A percentile compares a stretch with the other conserved stretches of the same genome.
These are phyloP conservation scores for Eupithecia dodoneata DNA, from an alignment of 2,888 invertebrate genomes.

Conservation along the genomic window DNA sequence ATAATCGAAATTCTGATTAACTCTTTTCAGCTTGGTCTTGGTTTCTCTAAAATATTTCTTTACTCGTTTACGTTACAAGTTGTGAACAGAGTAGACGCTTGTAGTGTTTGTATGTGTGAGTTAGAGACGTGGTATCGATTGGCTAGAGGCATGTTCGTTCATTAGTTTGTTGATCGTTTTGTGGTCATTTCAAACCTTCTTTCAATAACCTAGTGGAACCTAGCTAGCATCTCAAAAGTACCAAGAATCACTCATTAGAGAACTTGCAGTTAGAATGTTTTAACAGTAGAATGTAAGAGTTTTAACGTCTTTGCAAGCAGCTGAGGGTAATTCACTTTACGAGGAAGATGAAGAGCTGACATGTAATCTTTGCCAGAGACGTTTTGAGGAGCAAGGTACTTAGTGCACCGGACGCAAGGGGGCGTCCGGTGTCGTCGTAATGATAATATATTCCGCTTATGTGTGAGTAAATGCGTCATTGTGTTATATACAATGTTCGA, in stretches of 20 bases:
- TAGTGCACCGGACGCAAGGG: slow-evolving; percentile 71
- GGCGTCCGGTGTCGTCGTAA: slow-evolving; percentile 75
- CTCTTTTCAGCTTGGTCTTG: slow-evolving; percentile 85
- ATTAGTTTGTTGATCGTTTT: slow-evolving; percentile 52
- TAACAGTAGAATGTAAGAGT: slow-evolving; percentile 75
- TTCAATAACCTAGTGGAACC: slow-evolving; percentile 34
- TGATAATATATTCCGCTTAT: slow-evolving; percentile 77
- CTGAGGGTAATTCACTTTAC: slow-evolving; percentile 86
- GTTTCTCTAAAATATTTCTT: slow-evolving; percentile 73
- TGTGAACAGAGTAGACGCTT: slow-evolving; percentile 38
- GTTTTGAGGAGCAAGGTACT: slow-evolving; percentile 91
- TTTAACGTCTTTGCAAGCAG: slow-evolving; percentile 87
- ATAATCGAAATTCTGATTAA: slow-evolving; percentile 81
- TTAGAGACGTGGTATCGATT: slow-evolving; percentile 47
- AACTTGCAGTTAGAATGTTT: slow-evolving; percentile 41
- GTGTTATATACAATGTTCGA: slow-evolving; percentile 66
- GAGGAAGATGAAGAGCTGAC: slow-evolving; percentile 87
- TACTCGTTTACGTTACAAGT: slow-evolving; percentile 35
- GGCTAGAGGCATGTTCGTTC: slow-evolving; percentile 57
- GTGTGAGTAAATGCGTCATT: slow-evolving; percentile 84
- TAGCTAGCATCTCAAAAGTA: slow-evolving; percentile 37
- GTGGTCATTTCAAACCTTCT: slow-evolving; percentile 44
- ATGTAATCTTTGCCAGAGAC: slow-evolving; percentile 91
- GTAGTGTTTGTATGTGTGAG: slow-evolving; percentile 43
- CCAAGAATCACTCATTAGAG: slow-evolving; percentile 37